A percentile compares a stretch with the other conserved stretches of the same genome.
phyloP scores from a whole-genome alignment of 2,113 vertebrate species.

The Ailurus styani region DNA sequence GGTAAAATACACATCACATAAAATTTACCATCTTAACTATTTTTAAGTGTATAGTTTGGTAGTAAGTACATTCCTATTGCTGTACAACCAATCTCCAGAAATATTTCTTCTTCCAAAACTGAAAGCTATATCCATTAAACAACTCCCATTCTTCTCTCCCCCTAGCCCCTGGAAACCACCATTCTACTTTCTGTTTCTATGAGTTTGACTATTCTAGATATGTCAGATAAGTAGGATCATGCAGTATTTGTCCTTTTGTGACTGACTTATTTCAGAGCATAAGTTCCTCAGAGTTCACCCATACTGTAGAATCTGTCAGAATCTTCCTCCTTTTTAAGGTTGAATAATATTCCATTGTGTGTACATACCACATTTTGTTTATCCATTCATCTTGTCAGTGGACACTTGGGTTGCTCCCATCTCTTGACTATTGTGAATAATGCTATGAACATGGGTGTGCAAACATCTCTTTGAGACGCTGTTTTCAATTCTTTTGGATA shows the following conservation, averaged over 20 bases:
- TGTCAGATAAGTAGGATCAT: background rate
- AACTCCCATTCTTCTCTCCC: background rate
- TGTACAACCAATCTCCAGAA: background rate
- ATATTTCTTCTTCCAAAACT: background rate
- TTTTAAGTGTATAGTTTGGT: background rate
- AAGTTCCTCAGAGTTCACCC: background rate
- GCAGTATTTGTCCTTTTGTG: background rate
- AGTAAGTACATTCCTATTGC: background rate
- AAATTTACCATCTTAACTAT: background rate
- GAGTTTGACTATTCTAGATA: background rate
- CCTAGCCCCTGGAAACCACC: background rate
- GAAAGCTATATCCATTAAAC: background rate
- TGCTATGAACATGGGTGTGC: background rate
- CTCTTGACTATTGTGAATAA: background rate
- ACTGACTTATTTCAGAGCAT: background rate
- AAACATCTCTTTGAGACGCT: background rate
- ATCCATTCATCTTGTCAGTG: background rate
- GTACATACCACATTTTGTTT: background rate
- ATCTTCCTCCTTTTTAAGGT: background rate
- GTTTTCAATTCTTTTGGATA: background rate
- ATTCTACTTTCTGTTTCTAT: background rate
- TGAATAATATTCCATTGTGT: background rate
- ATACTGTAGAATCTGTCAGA: background rate
- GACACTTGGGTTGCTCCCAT: background rate
- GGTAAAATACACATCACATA: background rate